These are phyloP conservation scores for Craniophora ligustri DNA, from an alignment of 2,888 invertebrate species.

Conservation along the genomic window DNA sequence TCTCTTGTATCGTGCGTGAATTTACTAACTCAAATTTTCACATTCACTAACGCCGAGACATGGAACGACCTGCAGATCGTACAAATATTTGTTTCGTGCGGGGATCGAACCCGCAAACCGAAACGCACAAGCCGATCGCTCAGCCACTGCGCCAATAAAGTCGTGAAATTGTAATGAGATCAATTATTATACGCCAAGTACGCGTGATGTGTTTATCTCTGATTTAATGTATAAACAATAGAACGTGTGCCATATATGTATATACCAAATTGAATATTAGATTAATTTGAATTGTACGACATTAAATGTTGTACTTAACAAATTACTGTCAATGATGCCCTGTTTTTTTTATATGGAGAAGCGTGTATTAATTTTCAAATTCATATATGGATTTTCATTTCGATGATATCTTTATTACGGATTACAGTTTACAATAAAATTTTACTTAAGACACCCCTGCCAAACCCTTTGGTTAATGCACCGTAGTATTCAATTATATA, in stretches of 20 bases:
- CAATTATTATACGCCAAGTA: slow-evolving; percentile 18
- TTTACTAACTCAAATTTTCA: too few relatives aligned
- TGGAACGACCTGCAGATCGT: too few relatives aligned
- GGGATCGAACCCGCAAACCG: too few relatives aligned
- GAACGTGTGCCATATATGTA: slow-evolving; percentile 4
- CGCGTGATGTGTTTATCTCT: slow-evolving; percentile 29
- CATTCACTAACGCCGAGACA: too few relatives aligned
- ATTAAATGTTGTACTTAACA: neutral
- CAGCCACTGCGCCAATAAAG: too few relatives aligned
- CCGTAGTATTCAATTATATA: neutral
- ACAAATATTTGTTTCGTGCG: too few relatives aligned
- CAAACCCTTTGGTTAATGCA: neutral
- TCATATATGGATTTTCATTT: too few relatives aligned
- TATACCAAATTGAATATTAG: slow-evolving; percentile 7
- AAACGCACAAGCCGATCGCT: too few relatives aligned
- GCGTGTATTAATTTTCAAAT: too few relatives aligned
- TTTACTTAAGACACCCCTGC: neutral
- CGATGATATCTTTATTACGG: neutral
- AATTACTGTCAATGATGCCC: neutral
- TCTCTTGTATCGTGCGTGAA: too few relatives aligned
- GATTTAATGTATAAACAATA: slow-evolving; percentile 5
- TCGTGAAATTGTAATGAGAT: too few relatives aligned
- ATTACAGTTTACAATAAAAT: neutral
- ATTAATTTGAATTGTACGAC: neutral
- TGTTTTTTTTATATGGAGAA: too few relatives aligned